phyloP scores from a whole-genome alignment of 2,113 vertebrate genomes.

The Dermatemys mawii region DNA sequence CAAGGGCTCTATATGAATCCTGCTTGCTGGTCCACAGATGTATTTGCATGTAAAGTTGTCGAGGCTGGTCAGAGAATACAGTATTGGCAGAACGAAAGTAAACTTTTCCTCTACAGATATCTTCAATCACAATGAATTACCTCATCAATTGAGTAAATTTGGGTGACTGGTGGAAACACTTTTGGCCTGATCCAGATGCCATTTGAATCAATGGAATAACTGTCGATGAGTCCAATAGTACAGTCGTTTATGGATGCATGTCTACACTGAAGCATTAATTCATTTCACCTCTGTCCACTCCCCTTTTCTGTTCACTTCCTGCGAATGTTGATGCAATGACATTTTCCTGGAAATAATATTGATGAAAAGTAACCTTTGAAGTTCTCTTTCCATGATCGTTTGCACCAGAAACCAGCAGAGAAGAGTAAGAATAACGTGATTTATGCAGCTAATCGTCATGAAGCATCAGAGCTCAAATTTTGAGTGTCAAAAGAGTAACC shows the following conservation, averaged over 20 bases:
- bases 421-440: conserved; percentile 43
- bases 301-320: conserved; percentile 29
- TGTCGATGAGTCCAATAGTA: not conserved
- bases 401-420: conserved; percentile 41
- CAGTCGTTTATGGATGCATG: not conserved
- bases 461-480: not conserved
- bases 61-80: not conserved
- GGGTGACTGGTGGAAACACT: not conserved
- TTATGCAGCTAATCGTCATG: conserved; percentile 37
- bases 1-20: not conserved
- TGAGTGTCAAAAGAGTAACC: not conserved
- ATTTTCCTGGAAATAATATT: conserved; percentile 28
- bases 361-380: not conserved
- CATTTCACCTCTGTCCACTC: not conserved
- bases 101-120: conserved; percentile 11
- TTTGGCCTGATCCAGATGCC: not conserved
- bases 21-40: not conserved
- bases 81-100: not conserved
- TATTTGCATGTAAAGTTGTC: not conserved
- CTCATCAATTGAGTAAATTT: not conserved
- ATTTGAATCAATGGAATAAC: not conserved
- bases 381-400: conserved; percentile 8
- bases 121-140: not conserved
- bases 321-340: not conserved
- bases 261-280: not conserved